Percentiles rank a stretch among this genome's conserved stretches.
Conservation (phyloP, 1,140 invertebrate species). For the Ceratina japonica region DNA sequence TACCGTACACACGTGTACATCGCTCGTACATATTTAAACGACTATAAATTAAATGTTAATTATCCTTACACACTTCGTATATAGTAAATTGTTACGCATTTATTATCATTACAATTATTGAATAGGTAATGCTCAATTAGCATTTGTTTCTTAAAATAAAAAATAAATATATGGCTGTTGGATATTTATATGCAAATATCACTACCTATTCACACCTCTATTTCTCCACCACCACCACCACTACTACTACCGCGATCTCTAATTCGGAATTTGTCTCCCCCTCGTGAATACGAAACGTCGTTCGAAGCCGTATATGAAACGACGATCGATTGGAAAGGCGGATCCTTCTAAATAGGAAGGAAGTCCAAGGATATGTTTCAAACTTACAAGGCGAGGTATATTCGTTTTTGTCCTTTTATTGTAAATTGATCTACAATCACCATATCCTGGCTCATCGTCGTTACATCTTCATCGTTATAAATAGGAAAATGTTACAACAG, state of each 20-base stretch:
- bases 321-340: constrained; percentile 20
- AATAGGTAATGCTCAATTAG: constrained; percentile 81
- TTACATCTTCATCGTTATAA: constrained; percentile 71
- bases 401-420: constrained; percentile 72
- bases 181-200: constrained; percentile 75
- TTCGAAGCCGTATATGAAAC: constrained; percentile 6
- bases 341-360: constrained; percentile 34
- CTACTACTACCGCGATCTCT: not conserved
- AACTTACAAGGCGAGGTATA: constrained; percentile 41
- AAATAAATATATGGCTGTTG: constrained; percentile 81
- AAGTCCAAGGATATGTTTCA: constrained; percentile 49
- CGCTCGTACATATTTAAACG: constrained; percentile 77
- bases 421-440: constrained; percentile 74
- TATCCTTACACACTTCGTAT: constrained; percentile 79
- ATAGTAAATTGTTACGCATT: constrained; percentile 80
- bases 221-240: not conserved
- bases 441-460: constrained; percentile 61
- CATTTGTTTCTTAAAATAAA: constrained; percentile 81
- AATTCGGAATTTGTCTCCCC: not conserved
- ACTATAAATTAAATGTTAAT: constrained; percentile 80
- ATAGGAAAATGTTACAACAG: constrained; percentile 72
- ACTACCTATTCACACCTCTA: constrained; percentile 50
- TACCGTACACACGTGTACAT: constrained; percentile 74
- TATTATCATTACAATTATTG: constrained; percentile 80
- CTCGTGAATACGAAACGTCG: constrained; percentile 11